Evolutionary conservation across 2,113 vertebrate species (phyloP), one percentile per base, ranked within the genome.

Genomic region (Nyctibius bracteatus): DNA sequence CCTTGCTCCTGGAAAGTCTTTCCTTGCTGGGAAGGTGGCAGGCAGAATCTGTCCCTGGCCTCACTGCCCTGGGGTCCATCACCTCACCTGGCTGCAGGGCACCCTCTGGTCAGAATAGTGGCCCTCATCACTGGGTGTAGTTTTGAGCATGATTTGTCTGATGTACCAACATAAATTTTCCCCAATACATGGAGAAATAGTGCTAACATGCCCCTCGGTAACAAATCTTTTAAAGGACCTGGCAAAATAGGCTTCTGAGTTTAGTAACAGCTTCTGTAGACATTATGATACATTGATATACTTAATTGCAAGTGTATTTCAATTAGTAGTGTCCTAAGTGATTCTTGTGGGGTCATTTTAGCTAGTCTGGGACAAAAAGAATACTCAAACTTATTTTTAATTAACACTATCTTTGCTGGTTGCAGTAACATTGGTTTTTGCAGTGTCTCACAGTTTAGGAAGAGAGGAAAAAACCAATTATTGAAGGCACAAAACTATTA

Each of bases 51-150:
- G 22, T 61, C 46, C 23, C 25, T 0, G 1, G 7, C 49, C 25
- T 51, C 0, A 0, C 37, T 80, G 49, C 39, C 4, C 8, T 51
- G 73, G 2, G 7, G 9, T 65, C 58, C 0, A 3, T 54, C 30
- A 63, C 57, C 44, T 62, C 25, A n/a, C 9, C 23, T 65, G 49
- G 18, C n/a, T 16, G 0, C 15, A 16, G 33, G 23, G 22, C 24
- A 57, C 10, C 4, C 9, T 61, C 13, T 70, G 39, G 24, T 72
- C 12, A 14, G 30, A 61, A 12, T 1, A 27, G n/a, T 15, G 31
- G 22, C 8, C 21, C 25, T 85, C 27, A 22, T 55, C 44, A 17
- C 21, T 5, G 14, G 12, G 1, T 65, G n/a, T 18, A 15, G 47
- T 39, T 65, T 31, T 28, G 67, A 77, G 10, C 8, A 20, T 1